phyloP scores from a whole-genome alignment of 92 coral and sea anemone species.

The Porites cylindrica region DNA sequence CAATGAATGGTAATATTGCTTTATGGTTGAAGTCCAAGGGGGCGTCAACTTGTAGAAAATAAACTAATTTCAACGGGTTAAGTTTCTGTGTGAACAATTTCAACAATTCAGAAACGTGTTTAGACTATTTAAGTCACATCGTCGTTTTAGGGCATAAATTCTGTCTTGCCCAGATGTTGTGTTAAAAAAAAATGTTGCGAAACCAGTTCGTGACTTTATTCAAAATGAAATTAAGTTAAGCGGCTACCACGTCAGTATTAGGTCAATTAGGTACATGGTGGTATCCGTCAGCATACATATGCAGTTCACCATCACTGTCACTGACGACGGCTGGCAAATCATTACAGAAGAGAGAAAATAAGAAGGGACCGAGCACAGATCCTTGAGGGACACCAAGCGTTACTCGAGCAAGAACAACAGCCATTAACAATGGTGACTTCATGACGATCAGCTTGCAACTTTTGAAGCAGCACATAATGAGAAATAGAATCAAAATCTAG shows the following conservation, averaged over 20 bases:
- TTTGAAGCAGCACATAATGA: conserved; percentile 20
- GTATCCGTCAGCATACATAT: conserved; percentile 52
- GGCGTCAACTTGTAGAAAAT: too few species aligned
- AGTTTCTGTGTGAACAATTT: too few species aligned
- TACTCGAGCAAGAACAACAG: background rate
- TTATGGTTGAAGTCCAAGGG: too few species aligned
- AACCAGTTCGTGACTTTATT: conserved; percentile 27
- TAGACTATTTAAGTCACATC: too few species aligned
- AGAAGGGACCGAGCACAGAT: conserved; percentile 30
- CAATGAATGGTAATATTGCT: too few species aligned
- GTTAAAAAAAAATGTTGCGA: background rate
- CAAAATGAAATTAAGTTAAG: conserved; percentile 10
- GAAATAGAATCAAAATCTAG: conserved; percentile 20
- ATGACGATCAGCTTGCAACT: conserved; percentile 1
- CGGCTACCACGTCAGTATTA: conserved; percentile 21
- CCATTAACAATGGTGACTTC: conserved; percentile 21
- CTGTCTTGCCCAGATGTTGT: conserved; percentile 35
- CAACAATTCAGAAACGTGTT: too few species aligned
- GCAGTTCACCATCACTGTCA: conserved; percentile 19
- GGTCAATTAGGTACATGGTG: conserved; percentile 13
- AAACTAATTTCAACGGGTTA: too few species aligned
- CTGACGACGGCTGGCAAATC: background rate
- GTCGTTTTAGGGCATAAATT: conserved; percentile 37
- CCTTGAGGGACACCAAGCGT: too few species aligned
- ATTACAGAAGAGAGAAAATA: conserved; percentile 46